Evolutionary conservation across 1,140 invertebrate genomes (phyloP).

Genomic region (Latrodectus geometricus): DNA sequence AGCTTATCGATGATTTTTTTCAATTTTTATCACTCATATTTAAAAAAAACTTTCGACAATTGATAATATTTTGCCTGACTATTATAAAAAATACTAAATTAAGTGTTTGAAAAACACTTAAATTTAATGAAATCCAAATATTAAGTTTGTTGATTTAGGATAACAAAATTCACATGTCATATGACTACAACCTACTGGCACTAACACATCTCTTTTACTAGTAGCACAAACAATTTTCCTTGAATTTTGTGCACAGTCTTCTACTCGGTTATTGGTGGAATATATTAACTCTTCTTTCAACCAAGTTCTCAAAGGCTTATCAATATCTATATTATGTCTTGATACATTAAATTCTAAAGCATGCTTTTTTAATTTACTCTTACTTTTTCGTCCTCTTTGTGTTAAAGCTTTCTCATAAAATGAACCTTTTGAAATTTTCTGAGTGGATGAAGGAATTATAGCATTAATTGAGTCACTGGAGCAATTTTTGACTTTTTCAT

Average conservation of each 20-base stretch:
- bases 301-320: constrained; percentile 29
- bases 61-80: too few relatives aligned
- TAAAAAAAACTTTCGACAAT: too few relatives aligned
- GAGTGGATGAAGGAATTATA: background rate
- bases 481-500: background rate
- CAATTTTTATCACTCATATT: too few relatives aligned
- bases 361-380: too few relatives aligned
- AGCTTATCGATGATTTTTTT: too few relatives aligned
- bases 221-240: constrained; percentile 46
- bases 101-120: too few relatives aligned
- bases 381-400: background rate
- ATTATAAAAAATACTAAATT: too few relatives aligned
- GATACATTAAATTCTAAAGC: background rate
- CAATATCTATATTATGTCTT: background rate
- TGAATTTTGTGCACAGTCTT: background rate
- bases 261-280: constrained; percentile 27
- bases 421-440: background rate
- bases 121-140: constrained; percentile 32
- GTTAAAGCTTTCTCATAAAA: background rate
- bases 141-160: constrained; percentile 44
- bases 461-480: background rate
- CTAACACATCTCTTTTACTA: constrained; percentile 39
- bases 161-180: constrained; percentile 59
- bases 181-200: constrained; percentile 53
- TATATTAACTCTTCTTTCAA: constrained; percentile 25